Evolutionary conservation across 1,140 invertebrate species (phyloP).

Genomic region (Drosophila orosa): DNA sequence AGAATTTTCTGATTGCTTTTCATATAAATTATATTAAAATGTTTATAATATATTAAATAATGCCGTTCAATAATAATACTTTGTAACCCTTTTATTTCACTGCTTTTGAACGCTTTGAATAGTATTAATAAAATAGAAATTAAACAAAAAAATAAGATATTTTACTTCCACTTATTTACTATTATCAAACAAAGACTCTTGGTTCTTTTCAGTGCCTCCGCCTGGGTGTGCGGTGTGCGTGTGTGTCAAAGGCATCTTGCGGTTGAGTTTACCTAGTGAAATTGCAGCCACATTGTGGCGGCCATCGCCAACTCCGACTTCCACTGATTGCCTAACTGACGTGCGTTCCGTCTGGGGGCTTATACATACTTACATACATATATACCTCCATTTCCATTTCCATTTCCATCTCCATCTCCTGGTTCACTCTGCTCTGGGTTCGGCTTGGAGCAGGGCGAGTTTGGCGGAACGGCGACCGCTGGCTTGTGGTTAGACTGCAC

Average conservation of each 20-base stretch:
- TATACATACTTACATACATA: constrained; percentile 1
- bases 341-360: constrained; percentile 25
- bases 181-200: background rate
- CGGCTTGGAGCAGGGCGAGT: constrained; percentile 14
- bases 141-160: background rate
- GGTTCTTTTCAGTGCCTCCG: background rate
- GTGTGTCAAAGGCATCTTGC: constrained; percentile 55
- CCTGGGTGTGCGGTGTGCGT: constrained; percentile 11
- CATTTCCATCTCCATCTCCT: background rate
- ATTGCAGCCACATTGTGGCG: constrained; percentile 60
- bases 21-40: background rate
- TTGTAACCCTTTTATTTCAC: background rate
- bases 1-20: too few species aligned
- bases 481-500: constrained; percentile 64
- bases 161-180: too few species aligned
- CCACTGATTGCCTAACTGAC: constrained; percentile 52
- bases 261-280: constrained; percentile 60
- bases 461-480: constrained; percentile 52
- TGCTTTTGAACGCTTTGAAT: too few species aligned
- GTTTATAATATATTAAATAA: background rate
- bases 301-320: constrained; percentile 45
- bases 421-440: background rate
- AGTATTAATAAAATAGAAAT: background rate
- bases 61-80: background rate
- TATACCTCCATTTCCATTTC: background rate